Evolutionary conservation across 2,797 vertebrate genomes (phyloP).

Genomic region (Poecilia wingei): DNA sequence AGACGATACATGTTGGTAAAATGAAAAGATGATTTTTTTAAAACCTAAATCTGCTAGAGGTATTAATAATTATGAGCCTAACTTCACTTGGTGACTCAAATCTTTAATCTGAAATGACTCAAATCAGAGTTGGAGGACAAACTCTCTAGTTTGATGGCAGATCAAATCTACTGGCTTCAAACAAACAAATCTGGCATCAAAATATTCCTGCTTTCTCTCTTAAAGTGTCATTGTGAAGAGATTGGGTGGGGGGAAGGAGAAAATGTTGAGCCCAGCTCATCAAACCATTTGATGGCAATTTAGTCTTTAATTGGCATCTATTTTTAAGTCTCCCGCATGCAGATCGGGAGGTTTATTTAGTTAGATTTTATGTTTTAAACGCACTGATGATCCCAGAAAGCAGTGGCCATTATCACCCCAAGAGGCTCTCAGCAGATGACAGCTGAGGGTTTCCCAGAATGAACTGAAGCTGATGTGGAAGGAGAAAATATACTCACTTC

Average conservation of each 20-base stretch:
- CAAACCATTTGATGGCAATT: neutral
- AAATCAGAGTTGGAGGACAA: neutral
- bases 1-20: neutral
- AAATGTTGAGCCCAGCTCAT: neutral
- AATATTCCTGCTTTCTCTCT: neutral
- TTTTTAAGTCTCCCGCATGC: neutral
- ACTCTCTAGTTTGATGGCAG: neutral
- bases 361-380: neutral
- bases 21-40: neutral
- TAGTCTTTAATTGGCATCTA: neutral
- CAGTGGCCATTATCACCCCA: neutral
- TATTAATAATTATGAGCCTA: neutral
- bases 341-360: neutral
- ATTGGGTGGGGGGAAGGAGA: neutral
- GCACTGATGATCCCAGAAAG: neutral
- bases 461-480: neutral
- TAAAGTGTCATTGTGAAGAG: neutral
- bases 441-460: neutral
- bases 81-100: neutral
- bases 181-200: neutral
- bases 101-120: neutral
- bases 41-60: neutral
- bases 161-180: neutral
- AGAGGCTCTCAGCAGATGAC: neutral
- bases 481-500: neutral